phyloP scores from a whole-genome alignment of 2,113 vertebrate genomes.

The Microcebus griseorufus region DNA sequence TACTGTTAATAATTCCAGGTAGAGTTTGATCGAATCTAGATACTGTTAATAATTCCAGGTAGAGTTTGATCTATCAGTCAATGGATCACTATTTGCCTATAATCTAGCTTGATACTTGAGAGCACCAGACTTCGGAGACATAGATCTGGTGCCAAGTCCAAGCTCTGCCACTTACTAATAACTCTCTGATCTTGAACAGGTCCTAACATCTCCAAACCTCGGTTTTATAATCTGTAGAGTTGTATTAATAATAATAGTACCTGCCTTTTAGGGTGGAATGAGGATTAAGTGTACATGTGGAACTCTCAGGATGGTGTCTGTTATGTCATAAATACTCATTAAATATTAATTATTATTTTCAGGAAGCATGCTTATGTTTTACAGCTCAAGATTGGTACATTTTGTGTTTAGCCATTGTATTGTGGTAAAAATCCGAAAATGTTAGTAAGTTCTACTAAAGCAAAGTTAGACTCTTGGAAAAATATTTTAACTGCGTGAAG shows the following conservation, averaged over 20 bases:
- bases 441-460: neutral
- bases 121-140: neutral
- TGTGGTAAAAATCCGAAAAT: neutral
- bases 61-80: neutral
- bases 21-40: neutral
- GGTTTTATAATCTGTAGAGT: neutral
- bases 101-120: neutral
- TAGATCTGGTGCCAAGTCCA: neutral
- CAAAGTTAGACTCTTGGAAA: neutral
- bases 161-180: neutral
- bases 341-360: neutral
- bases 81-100: neutral
- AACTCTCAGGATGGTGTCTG: neutral
- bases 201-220: neutral
- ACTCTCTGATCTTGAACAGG: neutral
- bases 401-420: neutral
- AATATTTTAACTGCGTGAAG: neutral
- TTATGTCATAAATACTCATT: neutral
- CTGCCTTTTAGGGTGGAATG: neutral
- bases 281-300: neutral
- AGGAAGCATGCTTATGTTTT: neutral
- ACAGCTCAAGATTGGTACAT: neutral
- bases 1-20: neutral
- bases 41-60: neutral
- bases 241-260: neutral